A percentile compares a stretch with the other conserved stretches of the same genome.
phyloP scores from a whole-genome alignment of 1,140 invertebrate species.

The Tribolium castaneum region DNA sequence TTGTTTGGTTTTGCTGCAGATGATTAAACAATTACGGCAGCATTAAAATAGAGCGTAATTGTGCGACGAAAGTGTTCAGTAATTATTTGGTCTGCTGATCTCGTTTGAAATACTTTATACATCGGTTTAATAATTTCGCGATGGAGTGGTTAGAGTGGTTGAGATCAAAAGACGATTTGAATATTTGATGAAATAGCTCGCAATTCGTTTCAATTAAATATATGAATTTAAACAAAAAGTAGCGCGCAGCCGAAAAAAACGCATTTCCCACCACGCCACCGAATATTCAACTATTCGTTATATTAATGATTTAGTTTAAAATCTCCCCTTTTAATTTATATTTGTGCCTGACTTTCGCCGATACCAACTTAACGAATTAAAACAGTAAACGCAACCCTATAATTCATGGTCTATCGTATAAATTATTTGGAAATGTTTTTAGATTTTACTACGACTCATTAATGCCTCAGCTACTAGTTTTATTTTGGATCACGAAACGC shows the following conservation, averaged over 20 bases:
- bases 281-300: slow-evolving; percentile 43
- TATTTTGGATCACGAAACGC: slow-evolving; percentile 45
- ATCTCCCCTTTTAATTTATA: slow-evolving; percentile 53
- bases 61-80: slow-evolving; percentile 28
- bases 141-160: slow-evolving; percentile 28
- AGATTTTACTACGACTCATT: slow-evolving; percentile 49
- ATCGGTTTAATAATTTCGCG: slow-evolving; percentile 34
- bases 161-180: slow-evolving; percentile 36
- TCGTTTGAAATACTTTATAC: slow-evolving; percentile 32
- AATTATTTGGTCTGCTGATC: slow-evolving; percentile 31
- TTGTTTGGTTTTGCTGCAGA: not conserved
- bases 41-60: slow-evolving; percentile 4
- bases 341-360: slow-evolving; percentile 53
- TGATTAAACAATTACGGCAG: slow-evolving; percentile 15
- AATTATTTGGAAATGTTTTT: slow-evolving; percentile 51
- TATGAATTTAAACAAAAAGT: slow-evolving; percentile 19
- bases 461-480: slow-evolving; percentile 44
- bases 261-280: not conserved
- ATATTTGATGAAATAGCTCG: slow-evolving; percentile 19
- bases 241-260: slow-evolving; percentile 2
- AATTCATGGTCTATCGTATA: slow-evolving; percentile 51
- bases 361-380: slow-evolving; percentile 55
- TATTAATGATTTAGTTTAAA: slow-evolving; percentile 52
- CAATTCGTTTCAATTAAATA: slow-evolving; percentile 35
- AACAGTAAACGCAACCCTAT: slow-evolving; percentile 52